Evolutionary conservation across 2,888 invertebrate species (phyloP).

Genomic region (Megamerina dolium): DNA sequence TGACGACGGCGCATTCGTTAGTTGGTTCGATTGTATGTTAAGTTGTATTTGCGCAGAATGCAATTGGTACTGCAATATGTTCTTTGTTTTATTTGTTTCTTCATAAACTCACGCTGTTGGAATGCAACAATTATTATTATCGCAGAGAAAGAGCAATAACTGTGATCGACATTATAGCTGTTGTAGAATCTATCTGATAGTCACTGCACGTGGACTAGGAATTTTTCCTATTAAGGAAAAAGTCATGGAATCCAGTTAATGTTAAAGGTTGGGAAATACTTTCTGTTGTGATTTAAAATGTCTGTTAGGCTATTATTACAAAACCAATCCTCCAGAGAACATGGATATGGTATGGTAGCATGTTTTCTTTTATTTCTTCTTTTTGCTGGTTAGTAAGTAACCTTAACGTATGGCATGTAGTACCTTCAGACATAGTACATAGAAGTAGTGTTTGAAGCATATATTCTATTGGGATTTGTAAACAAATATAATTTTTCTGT

Average conservation of each 20-base stretch:
- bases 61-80: constrained; percentile 22
- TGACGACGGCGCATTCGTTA: constrained; percentile 12
- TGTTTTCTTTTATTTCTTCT: no score
- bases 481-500: no score
- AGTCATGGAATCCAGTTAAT: constrained; percentile 26
- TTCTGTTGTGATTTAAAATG: no score
- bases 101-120: constrained; percentile 15
- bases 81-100: constrained; percentile 6
- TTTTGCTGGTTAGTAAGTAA: no score
- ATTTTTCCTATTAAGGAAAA: constrained; percentile 38
- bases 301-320: no score
- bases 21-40: constrained; percentile 11
- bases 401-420: no score
- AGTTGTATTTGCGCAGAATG: constrained; percentile 21
- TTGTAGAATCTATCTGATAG: constrained; percentile 32
- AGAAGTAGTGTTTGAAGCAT: no score
- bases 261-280: constrained; percentile 18
- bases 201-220: constrained; percentile 38
- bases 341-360: no score
- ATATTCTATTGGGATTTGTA: no score
- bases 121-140: constrained; percentile 30
- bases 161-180: constrained; percentile 17
- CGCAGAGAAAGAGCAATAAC: constrained; percentile 39
- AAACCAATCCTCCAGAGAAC: no score
- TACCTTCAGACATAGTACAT: no score